phyloP scores from a whole-genome alignment of 2,113 vertebrate genomes.

The Odocoileus virginianus region DNA sequence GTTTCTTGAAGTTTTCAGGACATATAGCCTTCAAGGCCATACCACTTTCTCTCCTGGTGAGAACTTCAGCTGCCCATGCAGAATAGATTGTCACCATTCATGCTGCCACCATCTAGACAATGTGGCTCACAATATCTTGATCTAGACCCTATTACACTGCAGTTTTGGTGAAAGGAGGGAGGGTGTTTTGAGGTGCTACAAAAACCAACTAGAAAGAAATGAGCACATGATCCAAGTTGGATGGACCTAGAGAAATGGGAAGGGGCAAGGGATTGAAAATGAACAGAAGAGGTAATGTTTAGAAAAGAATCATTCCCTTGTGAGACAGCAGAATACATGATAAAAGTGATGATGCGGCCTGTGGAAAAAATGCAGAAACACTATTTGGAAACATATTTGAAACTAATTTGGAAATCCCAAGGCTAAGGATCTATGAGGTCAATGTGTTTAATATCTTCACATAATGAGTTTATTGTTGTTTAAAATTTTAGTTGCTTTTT shows the following conservation, averaged over 20 bases:
- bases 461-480: neutral
- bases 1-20: neutral
- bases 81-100: neutral
- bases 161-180: neutral
- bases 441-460: neutral
- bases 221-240: neutral
- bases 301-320: neutral
- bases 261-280: neutral
- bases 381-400: neutral
- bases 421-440: neutral
- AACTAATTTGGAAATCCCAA: neutral
- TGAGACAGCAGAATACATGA: neutral
- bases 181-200: neutral
- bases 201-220: neutral
- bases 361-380: neutral
- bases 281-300: neutral
- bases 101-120: neutral
- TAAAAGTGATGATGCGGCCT: neutral
- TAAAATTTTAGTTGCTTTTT: neutral
- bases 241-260: neutral
- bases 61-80: neutral
- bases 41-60: neutral
- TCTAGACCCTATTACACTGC: neutral
- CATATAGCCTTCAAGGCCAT: neutral
- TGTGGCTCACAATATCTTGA: neutral